phyloP scores from a whole-genome alignment of 92 coral and sea anemone genomes.

The Actinernus sp. region DNA sequence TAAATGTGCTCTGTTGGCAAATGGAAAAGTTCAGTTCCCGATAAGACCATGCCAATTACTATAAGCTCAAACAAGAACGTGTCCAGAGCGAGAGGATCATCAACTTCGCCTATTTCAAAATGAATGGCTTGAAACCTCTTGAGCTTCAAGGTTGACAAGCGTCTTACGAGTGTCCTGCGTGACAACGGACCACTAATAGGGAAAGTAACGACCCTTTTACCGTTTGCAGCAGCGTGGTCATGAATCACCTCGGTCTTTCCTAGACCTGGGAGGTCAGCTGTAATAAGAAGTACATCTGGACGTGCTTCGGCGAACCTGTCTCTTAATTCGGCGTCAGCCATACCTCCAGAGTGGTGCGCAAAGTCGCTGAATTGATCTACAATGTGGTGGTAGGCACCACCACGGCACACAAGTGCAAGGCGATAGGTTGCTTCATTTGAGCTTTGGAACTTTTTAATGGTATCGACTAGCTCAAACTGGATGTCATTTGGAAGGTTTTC shows the following conservation, averaged over 20 bases:
- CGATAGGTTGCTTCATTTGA: constrained; percentile 49
- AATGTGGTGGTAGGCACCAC: constrained; percentile 91
- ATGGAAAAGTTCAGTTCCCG: constrained; percentile 81
- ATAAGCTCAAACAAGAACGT: constrained; percentile 88
- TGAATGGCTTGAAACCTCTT: constrained; percentile 73
- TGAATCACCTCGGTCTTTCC: constrained; percentile 89
- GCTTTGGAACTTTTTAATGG: constrained; percentile 49
- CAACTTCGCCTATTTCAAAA: constrained; percentile 88
- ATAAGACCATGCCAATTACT: constrained; percentile 84
- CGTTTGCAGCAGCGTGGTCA: constrained; percentile 51
- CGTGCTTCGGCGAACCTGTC: constrained; percentile 37
- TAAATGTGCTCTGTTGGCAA: constrained; percentile 74
- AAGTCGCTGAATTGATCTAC: constrained; percentile 82
- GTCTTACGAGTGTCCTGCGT: constrained; percentile 61
- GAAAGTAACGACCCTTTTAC: constrained; percentile 63
- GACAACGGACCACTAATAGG: constrained; percentile 94
- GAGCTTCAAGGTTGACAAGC: constrained; percentile 54
- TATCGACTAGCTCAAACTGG: constrained; percentile 84
- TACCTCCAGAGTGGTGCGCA: constrained; percentile 85
- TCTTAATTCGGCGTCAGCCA: constrained; percentile 76
- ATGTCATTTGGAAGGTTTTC: constrained; percentile 87
- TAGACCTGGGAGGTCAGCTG: constrained; percentile 90
- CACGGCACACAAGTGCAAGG: constrained; percentile 87
- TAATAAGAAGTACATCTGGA: constrained; percentile 79
- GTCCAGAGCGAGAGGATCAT: constrained; percentile 82